Percentiles rank a stretch among this genome's conserved stretches.
These are phyloP conservation scores for Calypte anna DNA, from an alignment of 2,113 vertebrate species.

Conservation along the genomic window DNA sequence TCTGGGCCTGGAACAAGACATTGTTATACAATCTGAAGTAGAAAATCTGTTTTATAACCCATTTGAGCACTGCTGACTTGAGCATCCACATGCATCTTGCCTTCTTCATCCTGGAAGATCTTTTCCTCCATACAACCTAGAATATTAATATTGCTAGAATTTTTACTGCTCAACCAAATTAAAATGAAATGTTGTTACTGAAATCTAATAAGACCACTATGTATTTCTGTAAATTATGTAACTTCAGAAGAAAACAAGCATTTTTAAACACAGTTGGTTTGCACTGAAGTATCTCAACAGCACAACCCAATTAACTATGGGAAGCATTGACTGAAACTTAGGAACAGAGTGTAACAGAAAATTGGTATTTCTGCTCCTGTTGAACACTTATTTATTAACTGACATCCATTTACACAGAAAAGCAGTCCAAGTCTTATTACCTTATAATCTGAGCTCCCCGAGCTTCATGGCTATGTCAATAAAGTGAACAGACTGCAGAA, in stretches of 20 bases:
- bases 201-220: neutral
- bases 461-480: neutral
- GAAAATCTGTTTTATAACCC: neutral
- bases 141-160: neutral
- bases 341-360: conserved; percentile 32
- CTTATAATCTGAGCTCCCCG: neutral
- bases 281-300: neutral
- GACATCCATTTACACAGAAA: conserved; percentile 23
- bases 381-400: conserved; percentile 48
- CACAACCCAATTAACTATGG: neutral
- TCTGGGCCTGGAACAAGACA: neutral
- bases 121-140: neutral
- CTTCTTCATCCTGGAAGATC: neutral
- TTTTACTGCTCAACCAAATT: neutral
- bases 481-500: neutral
- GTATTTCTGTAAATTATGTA: neutral
- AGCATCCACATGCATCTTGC: neutral
- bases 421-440: neutral
- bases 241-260: neutral
- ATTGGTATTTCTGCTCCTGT: neutral
- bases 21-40: neutral
- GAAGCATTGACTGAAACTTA: neutral
- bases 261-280: neutral
- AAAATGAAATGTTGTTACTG: neutral
- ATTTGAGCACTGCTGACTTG: neutral